A percentile compares a stretch with the other conserved stretches of the same genome.
Conservation (phyloP, 2,797 vertebrate species). For the Sylvilagus floridanus region DNA sequence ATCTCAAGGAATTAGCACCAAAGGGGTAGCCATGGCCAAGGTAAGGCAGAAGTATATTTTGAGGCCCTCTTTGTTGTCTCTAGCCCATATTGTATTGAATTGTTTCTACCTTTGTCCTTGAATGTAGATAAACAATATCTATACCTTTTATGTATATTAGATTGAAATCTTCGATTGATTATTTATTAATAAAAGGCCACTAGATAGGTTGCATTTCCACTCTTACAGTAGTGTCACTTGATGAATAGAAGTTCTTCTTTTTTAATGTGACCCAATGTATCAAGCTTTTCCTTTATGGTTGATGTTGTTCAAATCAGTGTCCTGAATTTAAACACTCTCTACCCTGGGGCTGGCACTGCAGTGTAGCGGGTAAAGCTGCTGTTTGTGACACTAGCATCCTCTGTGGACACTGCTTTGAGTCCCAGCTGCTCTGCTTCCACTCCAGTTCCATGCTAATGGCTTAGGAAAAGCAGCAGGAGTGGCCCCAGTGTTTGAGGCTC, state of each 20-base stretch:
- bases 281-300: not conserved
- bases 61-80: not conserved
- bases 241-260: slow-evolving; percentile 47
- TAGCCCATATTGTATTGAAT: not conserved
- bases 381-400: no score
- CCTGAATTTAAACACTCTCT: not conserved
- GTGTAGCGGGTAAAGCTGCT: no score
- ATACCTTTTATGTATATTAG: not conserved
- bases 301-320: not conserved
- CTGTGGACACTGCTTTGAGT: no score
- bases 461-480: no score
- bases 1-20: slow-evolving; percentile 18
- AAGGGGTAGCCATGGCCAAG: not conserved
- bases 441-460: no score
- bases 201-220: not conserved
- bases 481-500: no score
- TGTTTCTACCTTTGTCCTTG: not conserved
- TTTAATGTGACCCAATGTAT: not conserved
- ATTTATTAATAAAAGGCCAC: not conserved
- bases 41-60: not conserved
- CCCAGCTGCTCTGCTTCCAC: no score
- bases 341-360: no score
- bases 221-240: slow-evolving; percentile 2
- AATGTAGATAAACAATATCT: not conserved
- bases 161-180: not conserved